These are phyloP conservation scores for Nasonia longicornis DNA, from an alignment of 1,140 invertebrate genomes.

Conservation along the genomic window DNA sequence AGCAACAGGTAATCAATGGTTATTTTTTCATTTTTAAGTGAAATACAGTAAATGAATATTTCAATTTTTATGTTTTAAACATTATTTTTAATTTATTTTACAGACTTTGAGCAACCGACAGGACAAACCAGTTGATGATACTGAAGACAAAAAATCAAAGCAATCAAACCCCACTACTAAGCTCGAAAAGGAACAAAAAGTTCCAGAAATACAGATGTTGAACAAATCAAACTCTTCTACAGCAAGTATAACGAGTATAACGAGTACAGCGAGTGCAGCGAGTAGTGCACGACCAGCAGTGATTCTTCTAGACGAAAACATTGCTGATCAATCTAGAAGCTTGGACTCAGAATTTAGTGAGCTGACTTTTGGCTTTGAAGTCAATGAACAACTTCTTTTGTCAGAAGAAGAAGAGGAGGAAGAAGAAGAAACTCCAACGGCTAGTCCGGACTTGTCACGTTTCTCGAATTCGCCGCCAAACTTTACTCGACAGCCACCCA, in stretches of 20 bases:
- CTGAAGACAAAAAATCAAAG: slow-evolving; percentile 53
- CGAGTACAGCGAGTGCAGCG: neutral
- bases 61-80: neutral
- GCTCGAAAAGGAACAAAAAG: slow-evolving; percentile 53
- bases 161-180: slow-evolving; percentile 47
- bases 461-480: slow-evolving; percentile 55
- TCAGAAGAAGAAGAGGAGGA: slow-evolving; percentile 58
- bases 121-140: slow-evolving; percentile 36
- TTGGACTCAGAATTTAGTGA: slow-evolving; percentile 68
- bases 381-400: slow-evolving; percentile 75
- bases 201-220: slow-evolving; percentile 38
- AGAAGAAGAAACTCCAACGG: slow-evolving; percentile 45
- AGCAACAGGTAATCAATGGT: slow-evolving; percentile 33
- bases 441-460: slow-evolving; percentile 51
- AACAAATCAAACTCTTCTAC: slow-evolving; percentile 43
- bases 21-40: neutral
- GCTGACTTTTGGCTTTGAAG: slow-evolving; percentile 77
- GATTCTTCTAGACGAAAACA: slow-evolving; percentile 72
- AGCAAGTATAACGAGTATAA: slow-evolving; percentile 34
- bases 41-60: neutral
- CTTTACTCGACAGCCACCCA: slow-evolving; percentile 55
- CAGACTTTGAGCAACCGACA: slow-evolving; percentile 22
- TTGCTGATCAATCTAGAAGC: slow-evolving; percentile 61
- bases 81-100: neutral
- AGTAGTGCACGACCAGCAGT: slow-evolving; percentile 70